A percentile compares a stretch with the other conserved stretches of the same genome.
Evolutionary conservation across 2,888 invertebrate species (phyloP).

Genomic region (Sicus ferrugineus): DNA sequence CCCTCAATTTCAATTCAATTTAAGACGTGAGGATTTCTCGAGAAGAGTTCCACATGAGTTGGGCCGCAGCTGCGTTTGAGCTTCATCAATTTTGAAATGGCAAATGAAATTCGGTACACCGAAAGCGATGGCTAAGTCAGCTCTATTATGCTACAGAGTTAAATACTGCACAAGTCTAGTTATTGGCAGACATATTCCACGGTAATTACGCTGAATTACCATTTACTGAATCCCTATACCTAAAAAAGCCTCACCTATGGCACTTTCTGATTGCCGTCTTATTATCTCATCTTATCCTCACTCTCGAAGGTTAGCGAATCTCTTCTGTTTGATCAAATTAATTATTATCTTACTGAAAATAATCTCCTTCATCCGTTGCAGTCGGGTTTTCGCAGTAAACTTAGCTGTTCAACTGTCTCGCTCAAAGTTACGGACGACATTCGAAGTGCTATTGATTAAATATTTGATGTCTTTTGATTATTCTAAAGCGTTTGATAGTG

Average conservation of each 20-base stretch:
- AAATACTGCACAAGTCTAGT: too few species aligned
- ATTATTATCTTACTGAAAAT: neutral
- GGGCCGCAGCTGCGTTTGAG: too few species aligned
- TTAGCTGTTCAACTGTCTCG: neutral
- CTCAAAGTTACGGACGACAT: neutral
- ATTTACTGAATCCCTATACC: too few species aligned
- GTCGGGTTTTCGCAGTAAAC: neutral
- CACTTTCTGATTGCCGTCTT: neutral
- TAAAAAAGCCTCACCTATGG: neutral
- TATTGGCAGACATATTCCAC: too few species aligned
- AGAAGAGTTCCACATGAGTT: too few species aligned
- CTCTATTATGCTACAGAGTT: too few species aligned
- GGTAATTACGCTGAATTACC: too few species aligned
- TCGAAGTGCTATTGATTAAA: neutral
- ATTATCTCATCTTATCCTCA: neutral
- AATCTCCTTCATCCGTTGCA: neutral
- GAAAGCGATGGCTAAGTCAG: too few species aligned
- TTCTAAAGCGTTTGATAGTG: neutral
- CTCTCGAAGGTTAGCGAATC: conserved; percentile 1
- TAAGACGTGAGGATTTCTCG: too few species aligned
- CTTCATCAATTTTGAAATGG: too few species aligned
- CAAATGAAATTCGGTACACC: too few species aligned
- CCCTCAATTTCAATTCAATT: too few species aligned
- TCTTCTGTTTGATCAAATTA: neutral
- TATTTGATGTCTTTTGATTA: neutral